Evolutionary conservation across 2,797 vertebrate species (phyloP).

Genomic region (Microctenopoma lineatum): DNA sequence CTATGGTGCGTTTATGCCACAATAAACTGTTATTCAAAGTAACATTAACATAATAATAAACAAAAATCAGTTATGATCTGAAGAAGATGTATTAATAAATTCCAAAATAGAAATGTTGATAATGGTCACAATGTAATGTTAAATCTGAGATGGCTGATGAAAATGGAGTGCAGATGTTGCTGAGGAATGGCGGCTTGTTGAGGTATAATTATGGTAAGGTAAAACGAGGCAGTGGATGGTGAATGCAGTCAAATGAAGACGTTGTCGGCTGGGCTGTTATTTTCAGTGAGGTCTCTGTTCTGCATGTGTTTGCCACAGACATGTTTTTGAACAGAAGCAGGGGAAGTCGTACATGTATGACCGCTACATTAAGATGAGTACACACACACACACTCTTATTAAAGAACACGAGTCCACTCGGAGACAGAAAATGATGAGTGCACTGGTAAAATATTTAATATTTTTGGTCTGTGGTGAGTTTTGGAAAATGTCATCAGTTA

Average conservation of each 20-base stretch:
- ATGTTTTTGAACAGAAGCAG: too few species aligned
- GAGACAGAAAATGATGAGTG: slow-evolving; percentile 4
- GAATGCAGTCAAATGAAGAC: slow-evolving; percentile 69
- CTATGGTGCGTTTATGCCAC: slow-evolving; percentile 17
- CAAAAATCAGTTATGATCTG: not conserved
- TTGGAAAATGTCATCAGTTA: not conserved
- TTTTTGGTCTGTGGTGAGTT: not conserved
- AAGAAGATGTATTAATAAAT: slow-evolving; percentile 2
- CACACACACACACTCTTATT: not conserved
- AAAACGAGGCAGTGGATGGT: slow-evolving; percentile 62
- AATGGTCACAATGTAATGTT: slow-evolving; percentile 15
- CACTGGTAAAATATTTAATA: not conserved
- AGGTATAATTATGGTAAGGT: slow-evolving; percentile 72
- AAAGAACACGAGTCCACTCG: not conserved
- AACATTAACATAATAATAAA: not conserved
- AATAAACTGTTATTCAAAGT: not conserved
- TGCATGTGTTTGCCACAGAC: slow-evolving; percentile 26
- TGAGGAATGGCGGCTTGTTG: slow-evolving; percentile 49
- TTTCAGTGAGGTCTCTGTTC: slow-evolving; percentile 53
- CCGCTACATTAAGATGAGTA: not conserved
- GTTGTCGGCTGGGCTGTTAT: slow-evolving; percentile 64
- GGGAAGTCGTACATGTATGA: too few species aligned
- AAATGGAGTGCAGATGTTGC: slow-evolving; percentile 61
- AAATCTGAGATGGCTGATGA: slow-evolving; percentile 35
- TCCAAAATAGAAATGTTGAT: slow-evolving; percentile 20